phyloP scores from a whole-genome alignment of 2,888 invertebrate genomes.

The Drosophila koepferae region DNA sequence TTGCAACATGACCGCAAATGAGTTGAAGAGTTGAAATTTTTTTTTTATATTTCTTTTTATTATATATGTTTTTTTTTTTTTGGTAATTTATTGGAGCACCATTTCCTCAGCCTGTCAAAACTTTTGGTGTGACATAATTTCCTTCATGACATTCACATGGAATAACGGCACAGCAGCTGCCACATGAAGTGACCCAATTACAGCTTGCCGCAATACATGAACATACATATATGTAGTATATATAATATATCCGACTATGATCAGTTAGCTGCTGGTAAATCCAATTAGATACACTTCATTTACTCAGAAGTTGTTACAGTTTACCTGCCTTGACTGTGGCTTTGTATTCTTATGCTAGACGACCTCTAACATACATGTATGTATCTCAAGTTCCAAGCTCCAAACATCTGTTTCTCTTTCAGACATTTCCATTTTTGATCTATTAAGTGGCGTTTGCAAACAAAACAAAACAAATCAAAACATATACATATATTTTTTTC shows the following conservation, averaged over 20 bases:
- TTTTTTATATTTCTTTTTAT: not conserved
- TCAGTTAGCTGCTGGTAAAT: constrained; percentile 47
- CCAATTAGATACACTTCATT: constrained; percentile 52
- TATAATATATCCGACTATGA: constrained; percentile 6
- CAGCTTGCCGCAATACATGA: constrained; percentile 9
- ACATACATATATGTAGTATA: not conserved
- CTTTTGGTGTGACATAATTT: constrained; percentile 60
- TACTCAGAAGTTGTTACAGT: constrained; percentile 55
- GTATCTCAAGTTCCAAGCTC: constrained; percentile 12
- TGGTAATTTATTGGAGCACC: constrained; percentile 46
- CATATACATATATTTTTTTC: constrained; percentile 31
- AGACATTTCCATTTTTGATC: constrained; percentile 45
- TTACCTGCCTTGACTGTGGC: constrained; percentile 59
- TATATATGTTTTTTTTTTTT: constrained; percentile 1
- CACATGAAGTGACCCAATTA: constrained; percentile 48
- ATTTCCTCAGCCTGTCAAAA: constrained; percentile 54
- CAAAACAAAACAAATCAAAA: constrained; percentile 65
- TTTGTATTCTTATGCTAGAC: constrained; percentile 44
- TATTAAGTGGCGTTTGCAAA: constrained; percentile 50
- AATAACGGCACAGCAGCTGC: constrained; percentile 48
- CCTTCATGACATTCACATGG: constrained; percentile 43
- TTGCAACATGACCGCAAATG: constrained; percentile 58
- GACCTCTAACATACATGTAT: constrained; percentile 50
- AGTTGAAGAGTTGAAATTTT: constrained; percentile 36
- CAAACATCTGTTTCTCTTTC: constrained; percentile 18